These are phyloP conservation scores for Aphaenogaster rudis DNA, from an alignment of 1,140 invertebrate genomes.

Conservation along the genomic window DNA sequence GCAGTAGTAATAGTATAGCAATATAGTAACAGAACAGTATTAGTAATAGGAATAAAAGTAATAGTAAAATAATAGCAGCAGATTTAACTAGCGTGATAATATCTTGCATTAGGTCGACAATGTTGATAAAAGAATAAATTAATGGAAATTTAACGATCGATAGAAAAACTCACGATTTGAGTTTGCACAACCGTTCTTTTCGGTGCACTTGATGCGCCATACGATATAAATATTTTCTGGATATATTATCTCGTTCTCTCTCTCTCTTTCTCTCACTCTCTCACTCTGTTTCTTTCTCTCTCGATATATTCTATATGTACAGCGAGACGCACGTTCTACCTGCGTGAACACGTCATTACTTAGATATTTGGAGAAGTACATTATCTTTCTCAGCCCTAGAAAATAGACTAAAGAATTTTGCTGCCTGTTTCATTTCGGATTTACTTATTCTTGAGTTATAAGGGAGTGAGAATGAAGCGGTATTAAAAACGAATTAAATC, in stretches of 20 bases:
- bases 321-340: not conserved
- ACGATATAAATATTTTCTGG: constrained; percentile 40
- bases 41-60: constrained; percentile 32
- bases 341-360: constrained; percentile 12
- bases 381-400: constrained; percentile 11
- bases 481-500: not conserved
- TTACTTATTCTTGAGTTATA: not conserved
- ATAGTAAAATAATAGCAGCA: constrained; percentile 31
- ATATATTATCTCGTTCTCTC: constrained; percentile 6
- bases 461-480: not conserved
- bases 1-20: constrained; percentile 34
- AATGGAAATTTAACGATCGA: constrained; percentile 40
- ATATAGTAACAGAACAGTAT: constrained; percentile 28
- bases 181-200: constrained; percentile 36
- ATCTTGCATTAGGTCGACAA: constrained; percentile 23
- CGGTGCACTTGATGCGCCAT: not conserved
- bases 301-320: constrained; percentile 41
- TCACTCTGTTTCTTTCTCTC: not conserved
- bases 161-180: constrained; percentile 18
- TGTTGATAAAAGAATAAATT: constrained; percentile 54
- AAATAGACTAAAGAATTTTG: not conserved
- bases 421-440: not conserved
- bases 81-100: constrained; percentile 22
- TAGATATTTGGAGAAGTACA: constrained; percentile 27
- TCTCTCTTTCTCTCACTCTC: not conserved